phyloP scores from a whole-genome alignment of 2,113 vertebrate species.

The Aegithalos caudatus region DNA sequence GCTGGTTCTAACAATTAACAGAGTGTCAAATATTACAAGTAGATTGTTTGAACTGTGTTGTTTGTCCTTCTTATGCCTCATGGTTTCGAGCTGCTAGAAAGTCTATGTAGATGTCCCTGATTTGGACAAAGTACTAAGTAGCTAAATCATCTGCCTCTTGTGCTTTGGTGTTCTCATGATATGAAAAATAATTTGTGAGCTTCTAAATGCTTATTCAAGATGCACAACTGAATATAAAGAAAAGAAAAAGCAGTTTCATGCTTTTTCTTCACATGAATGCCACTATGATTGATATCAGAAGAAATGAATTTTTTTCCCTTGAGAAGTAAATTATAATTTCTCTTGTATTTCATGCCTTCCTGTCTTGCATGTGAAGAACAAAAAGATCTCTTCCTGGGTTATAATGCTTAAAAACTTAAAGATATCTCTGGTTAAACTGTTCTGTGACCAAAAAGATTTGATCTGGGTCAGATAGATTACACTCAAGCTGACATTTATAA shows the following conservation, averaged over 20 bases:
- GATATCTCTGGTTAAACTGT: constrained; percentile 45
- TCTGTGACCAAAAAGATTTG: constrained; percentile 56
- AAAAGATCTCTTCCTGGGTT: neutral
- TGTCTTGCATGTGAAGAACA: neutral
- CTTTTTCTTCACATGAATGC: constrained; percentile 52
- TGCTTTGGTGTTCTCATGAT: neutral
- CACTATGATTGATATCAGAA: constrained; percentile 58
- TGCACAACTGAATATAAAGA: neutral
- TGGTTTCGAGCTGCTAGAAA: neutral
- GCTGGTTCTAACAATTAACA: neutral
- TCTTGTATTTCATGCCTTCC: constrained; percentile 55
- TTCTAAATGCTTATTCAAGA: constrained; percentile 41
- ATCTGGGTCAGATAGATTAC: constrained; percentile 58
- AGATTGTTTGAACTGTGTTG: neutral
- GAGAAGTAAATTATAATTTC: constrained; percentile 60
- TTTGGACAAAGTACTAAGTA: neutral
- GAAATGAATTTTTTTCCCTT: constrained; percentile 48
- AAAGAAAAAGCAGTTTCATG: constrained; percentile 31
- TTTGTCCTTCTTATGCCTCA: neutral
- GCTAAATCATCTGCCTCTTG: neutral
- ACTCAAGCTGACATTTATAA: constrained; percentile 62
- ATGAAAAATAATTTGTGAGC: neutral
- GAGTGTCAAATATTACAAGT: neutral
- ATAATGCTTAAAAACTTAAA: constrained; percentile 43
- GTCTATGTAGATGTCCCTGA: neutral